Percentiles rank a stretch among this genome's conserved stretches.
Evolutionary conservation across 2,113 vertebrate species (phyloP).

Genomic region (Amblyornis subalaris): DNA sequence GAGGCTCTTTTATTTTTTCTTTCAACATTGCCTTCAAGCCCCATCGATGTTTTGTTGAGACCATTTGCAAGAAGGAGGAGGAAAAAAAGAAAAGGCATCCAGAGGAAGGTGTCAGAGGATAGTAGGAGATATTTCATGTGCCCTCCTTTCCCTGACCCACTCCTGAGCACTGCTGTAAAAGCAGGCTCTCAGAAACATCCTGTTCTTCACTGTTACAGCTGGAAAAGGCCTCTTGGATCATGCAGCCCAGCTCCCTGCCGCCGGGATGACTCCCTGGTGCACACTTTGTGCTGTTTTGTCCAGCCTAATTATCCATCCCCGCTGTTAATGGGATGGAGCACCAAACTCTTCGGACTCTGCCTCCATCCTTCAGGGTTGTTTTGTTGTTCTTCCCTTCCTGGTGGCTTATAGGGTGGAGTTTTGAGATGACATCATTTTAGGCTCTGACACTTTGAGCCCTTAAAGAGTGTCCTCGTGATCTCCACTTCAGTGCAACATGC

Average conservation of each 20-base stretch:
- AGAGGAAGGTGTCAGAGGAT: background rate
- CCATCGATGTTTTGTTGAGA: background rate
- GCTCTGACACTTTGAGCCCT: background rate
- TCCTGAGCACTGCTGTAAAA: background rate
- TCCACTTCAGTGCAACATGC: background rate
- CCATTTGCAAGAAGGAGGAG: background rate
- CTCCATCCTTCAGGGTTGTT: background rate
- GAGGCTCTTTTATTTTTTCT: background rate
- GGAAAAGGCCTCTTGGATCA: conserved; percentile 35
- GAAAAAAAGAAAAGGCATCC: background rate
- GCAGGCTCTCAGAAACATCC: background rate
- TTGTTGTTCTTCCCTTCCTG: background rate
- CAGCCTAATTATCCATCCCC: conserved; percentile 23
- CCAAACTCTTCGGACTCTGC: background rate
- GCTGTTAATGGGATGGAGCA: conserved; percentile 13
- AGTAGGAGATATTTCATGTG: background rate
- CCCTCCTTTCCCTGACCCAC: background rate
- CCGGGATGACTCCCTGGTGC: background rate
- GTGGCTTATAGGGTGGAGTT: background rate
- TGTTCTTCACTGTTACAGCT: background rate
- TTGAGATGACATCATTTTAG: background rate
- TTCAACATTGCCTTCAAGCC: conserved; percentile 1
- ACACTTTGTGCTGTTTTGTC: conserved; percentile 3
- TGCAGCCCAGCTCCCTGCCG: background rate
- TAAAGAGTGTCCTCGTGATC: background rate